Evolutionary conservation across 2,888 invertebrate species (phyloP).

Genomic region (Lasioglossum zephyrum): DNA sequence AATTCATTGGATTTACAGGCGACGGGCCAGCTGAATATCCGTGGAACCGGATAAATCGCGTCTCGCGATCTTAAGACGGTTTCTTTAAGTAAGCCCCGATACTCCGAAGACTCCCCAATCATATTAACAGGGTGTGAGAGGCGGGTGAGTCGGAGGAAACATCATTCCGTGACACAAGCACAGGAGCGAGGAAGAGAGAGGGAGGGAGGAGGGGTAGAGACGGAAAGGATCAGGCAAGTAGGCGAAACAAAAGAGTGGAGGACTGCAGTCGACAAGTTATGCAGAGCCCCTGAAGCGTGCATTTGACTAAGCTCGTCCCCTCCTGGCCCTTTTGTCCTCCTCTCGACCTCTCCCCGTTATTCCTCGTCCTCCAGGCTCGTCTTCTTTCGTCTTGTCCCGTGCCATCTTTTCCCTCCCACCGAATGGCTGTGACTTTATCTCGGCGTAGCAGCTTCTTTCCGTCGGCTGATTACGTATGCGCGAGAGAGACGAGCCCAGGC

Average conservation of each 20-base stretch:
- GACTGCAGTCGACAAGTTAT: slow-evolving; percentile 80
- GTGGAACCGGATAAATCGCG: slow-evolving; percentile 50
- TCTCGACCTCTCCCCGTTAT: slow-evolving; percentile 14
- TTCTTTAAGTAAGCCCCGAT: slow-evolving; percentile 56
- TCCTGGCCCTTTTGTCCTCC: slow-evolving; percentile 46
- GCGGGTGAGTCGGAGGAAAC: not conserved
- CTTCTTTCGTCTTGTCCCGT: slow-evolving; percentile 28
- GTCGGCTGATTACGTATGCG: slow-evolving; percentile 79
- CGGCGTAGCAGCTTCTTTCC: slow-evolving; percentile 74
- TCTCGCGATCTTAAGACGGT: slow-evolving; percentile 57
- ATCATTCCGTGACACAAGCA: not conserved
- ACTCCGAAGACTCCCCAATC: slow-evolving; percentile 63
- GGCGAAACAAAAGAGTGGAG: slow-evolving; percentile 78
- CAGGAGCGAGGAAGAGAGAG: not conserved
- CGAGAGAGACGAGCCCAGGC: slow-evolving; percentile 70
- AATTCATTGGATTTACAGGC: slow-evolving; percentile 41
- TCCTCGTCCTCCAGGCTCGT: slow-evolving; percentile 20
- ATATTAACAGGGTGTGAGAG: slow-evolving; percentile 59
- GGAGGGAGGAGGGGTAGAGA: slow-evolving; percentile 20
- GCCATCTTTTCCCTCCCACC: slow-evolving; percentile 41
- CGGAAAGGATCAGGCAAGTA: slow-evolving; percentile 69
- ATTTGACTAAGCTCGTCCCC: slow-evolving; percentile 78
- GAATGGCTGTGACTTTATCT: slow-evolving; percentile 75
- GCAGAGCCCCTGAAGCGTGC: slow-evolving; percentile 79
- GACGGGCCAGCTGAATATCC: slow-evolving; percentile 20